Conservation (phyloP, 2,113 vertebrate genomes). For the Sapajus apella region DNA sequence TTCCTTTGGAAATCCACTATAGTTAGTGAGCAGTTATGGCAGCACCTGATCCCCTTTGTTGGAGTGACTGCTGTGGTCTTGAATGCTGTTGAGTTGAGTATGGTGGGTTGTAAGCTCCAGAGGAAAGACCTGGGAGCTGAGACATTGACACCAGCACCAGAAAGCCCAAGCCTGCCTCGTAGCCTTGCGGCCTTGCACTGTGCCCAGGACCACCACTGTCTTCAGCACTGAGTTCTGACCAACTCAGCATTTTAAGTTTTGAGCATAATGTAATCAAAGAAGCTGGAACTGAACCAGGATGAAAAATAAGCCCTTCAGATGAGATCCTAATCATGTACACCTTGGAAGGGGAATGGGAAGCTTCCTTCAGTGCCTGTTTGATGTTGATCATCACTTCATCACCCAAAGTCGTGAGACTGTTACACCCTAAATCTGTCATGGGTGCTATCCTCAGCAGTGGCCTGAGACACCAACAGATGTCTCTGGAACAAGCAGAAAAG, state of each 20-base stretch:
- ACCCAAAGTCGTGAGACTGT: background rate
- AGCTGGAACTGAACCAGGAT: background rate
- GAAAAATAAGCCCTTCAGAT: background rate
- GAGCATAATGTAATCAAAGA: background rate
- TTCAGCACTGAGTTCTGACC: background rate
- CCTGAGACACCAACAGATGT: background rate
- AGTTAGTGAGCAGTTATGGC: background rate
- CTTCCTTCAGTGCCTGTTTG: background rate
- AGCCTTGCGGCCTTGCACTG: no score
- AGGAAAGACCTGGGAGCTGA: background rate
- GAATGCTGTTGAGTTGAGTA: background rate
- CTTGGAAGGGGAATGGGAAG: background rate
- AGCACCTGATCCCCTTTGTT: background rate
- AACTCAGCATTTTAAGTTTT: background rate
- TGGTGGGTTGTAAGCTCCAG: background rate
- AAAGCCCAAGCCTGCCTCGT: background rate
- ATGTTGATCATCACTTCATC: accelerated
- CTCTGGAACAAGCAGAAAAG: background rate
- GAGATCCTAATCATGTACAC: background rate
- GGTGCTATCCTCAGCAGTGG: background rate
- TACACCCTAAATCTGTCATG: background rate
- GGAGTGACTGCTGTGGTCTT: background rate
- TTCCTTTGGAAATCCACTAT: background rate
- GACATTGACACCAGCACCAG: accelerated
- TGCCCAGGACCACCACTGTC: no score